Percentiles rank a stretch among this genome's conserved stretches.
Conservation (phyloP, 2,888 invertebrate species). For the Pelosia muscerda region DNA sequence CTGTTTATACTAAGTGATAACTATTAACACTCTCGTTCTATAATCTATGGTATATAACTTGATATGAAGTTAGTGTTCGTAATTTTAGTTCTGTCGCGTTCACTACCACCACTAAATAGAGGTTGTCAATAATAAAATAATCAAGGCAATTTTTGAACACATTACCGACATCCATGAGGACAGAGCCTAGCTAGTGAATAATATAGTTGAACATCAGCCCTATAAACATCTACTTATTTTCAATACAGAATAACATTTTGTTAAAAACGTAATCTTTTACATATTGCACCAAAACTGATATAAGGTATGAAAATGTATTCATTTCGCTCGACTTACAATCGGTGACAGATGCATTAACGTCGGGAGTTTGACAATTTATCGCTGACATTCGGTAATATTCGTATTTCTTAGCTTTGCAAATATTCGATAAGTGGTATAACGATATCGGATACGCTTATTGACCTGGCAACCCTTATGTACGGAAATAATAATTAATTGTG, state of each 20-base stretch:
- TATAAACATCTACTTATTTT: too few relatives aligned
- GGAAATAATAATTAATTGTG: neutral
- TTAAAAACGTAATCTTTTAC: slow-evolving; percentile 19
- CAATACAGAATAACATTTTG: neutral
- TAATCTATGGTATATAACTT: too few relatives aligned
- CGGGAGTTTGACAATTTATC: slow-evolving; percentile 55
- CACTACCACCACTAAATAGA: too few relatives aligned
- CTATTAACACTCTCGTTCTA: neutral
- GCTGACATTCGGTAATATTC: slow-evolving; percentile 50
- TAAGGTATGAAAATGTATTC: slow-evolving; percentile 72
- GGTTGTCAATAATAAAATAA: too few relatives aligned
- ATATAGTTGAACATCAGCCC: too few relatives aligned
- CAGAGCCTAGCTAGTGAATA: too few relatives aligned
- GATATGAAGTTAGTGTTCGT: neutral
- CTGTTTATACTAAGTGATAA: neutral
- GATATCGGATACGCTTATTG: slow-evolving; percentile 9
- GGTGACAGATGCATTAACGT: slow-evolving; percentile 72
- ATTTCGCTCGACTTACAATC: slow-evolving; percentile 66
- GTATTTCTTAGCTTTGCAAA: slow-evolving; percentile 44
- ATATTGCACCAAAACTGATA: slow-evolving; percentile 44
- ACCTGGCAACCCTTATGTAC: neutral
- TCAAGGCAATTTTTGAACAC: too few relatives aligned
- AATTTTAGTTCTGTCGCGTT: neutral
- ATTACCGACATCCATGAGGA: too few relatives aligned
- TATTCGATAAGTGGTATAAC: slow-evolving; percentile 20